These are phyloP conservation scores for Conus canariensis DNA, from an alignment of 2,888 invertebrate species.

Conservation along the genomic window DNA sequence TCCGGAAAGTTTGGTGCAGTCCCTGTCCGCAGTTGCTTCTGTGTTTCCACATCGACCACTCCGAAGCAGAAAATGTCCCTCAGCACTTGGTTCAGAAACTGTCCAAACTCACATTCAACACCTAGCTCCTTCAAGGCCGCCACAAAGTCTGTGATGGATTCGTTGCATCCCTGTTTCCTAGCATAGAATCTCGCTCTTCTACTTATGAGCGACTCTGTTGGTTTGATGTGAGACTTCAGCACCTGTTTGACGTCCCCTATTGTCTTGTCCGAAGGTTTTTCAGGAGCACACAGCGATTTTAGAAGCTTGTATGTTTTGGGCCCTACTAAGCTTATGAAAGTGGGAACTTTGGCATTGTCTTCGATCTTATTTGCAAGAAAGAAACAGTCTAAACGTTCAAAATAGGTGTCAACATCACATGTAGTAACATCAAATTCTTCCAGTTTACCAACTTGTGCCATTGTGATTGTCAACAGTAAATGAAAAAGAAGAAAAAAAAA, in stretches of 20 bases:
- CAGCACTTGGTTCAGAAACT: background rate
- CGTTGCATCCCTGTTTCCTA: constrained; percentile 3
- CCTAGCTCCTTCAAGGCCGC: background rate
- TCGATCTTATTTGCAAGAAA: background rate
- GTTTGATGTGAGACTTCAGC: background rate
- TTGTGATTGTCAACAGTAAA: background rate
- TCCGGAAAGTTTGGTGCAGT: background rate
- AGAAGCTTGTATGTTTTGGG: constrained; percentile 13
- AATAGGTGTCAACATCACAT: constrained; percentile 9
- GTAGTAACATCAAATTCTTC: constrained; percentile 2
- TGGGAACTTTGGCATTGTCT: constrained; percentile 3
- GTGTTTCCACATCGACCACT: background rate
- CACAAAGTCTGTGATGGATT: constrained; percentile 10
- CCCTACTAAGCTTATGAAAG: background rate
- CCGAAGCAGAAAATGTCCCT: background rate
- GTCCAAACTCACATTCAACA: background rate
- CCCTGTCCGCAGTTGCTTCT: background rate
- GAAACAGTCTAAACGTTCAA: background rate
- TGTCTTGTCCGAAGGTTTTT: background rate
- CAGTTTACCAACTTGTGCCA: background rate
- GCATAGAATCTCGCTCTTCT: background rate
- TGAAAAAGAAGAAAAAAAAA: too few species aligned
- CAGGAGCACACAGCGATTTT: background rate
- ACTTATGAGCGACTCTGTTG: background rate
- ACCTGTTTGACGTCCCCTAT: background rate